Conservation (phyloP, 2,113 vertebrate genomes). For the Elaphurus davidianus region DNA sequence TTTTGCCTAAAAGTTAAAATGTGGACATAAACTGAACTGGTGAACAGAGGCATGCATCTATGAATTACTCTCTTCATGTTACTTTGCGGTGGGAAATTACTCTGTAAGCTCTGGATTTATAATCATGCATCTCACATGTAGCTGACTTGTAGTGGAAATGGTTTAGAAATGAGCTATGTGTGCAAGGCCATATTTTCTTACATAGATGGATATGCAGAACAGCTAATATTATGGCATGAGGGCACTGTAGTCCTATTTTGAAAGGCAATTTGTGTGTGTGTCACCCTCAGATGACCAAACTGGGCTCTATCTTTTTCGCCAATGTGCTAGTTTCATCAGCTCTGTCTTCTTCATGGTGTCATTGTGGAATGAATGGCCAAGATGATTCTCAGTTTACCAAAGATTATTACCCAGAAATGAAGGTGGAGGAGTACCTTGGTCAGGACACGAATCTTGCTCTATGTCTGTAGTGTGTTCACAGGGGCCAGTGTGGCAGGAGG, state of each 20-base stretch:
- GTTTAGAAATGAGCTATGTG: background rate
- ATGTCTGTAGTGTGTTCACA: background rate
- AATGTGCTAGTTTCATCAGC: background rate
- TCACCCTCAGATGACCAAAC: background rate
- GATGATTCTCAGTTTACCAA: background rate
- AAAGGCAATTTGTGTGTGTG: background rate
- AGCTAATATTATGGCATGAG: background rate
- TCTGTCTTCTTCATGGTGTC: background rate
- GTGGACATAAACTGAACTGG: background rate
- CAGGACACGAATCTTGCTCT: background rate
- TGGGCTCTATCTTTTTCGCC: background rate
- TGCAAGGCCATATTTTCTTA: background rate
- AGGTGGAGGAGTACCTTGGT: background rate
- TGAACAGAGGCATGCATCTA: background rate
- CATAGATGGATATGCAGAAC: background rate
- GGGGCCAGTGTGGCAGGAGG: background rate
- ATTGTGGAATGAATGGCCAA: background rate
- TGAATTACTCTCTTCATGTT: background rate
- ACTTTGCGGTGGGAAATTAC: background rate
- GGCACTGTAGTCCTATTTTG: background rate
- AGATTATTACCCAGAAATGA: background rate
- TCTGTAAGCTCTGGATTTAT: background rate
- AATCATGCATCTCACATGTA: background rate
- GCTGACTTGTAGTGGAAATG: background rate
- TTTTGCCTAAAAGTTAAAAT: slow-evolving; percentile 36